Base-by-base conservation (phyloP, 2,797 vertebrate species). In the Squalus acanthias region DNA sequence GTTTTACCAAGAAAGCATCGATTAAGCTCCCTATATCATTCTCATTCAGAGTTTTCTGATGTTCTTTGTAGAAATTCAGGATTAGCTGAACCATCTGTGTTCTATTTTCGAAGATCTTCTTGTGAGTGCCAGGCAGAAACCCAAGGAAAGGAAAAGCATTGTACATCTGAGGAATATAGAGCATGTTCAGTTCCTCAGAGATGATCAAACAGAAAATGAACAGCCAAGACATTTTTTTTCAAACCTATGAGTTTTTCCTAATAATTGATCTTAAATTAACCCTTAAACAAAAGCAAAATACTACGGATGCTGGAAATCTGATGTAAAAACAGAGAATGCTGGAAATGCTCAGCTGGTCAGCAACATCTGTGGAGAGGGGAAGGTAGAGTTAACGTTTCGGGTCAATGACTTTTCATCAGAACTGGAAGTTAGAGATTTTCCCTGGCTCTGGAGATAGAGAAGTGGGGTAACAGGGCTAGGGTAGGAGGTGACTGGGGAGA, bases 1-100 rank as follows among this genome's bases (percentile, higher is more conserved):
- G 97, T 96, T 97, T 98, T 96, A 96, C 97, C 95, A 98, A 97
- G 79, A 98, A 96, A 0, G 98, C 98, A 0, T 98, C 98, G 0
- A 97, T 82, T 92, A 98, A 98, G 96, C 98, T 98, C 91, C 85
- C 95, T 76, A 96, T 95, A 0, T 97, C 97, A 96, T 97, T 96
- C 60, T 96, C 97, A 0, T 46, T 46, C 60, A 97, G 69, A 0
- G 96, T 96, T 39, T 96, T 72, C 60, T 89, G 57, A 82, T 88
- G 96, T 29, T 96, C 96, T 67, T 29, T 46, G 79, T 67, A 85
- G 26, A 88, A 85, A 65, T 67, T 89, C 50, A 50, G 46, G 72
- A 96, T 85, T 5, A 96, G 87, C 39, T 57, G 87, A 67, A 85
- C 79, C 96, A 96, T 85, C 53, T 88, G 79, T 96, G 79, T 88